Conservation (phyloP, 2,888 invertebrate genomes). For the Arctia plantaginis region DNA sequence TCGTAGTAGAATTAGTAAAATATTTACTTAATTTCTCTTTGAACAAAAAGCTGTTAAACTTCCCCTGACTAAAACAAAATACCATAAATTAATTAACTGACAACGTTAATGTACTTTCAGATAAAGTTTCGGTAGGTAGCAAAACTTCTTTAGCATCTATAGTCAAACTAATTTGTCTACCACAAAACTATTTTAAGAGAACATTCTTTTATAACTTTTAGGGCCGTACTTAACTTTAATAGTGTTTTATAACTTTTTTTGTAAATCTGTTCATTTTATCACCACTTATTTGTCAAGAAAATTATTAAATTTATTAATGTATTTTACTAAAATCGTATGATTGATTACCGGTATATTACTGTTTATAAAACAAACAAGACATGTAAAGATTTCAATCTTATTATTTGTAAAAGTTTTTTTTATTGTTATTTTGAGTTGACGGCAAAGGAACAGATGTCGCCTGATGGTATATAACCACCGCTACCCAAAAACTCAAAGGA, state of each 20-base stretch:
- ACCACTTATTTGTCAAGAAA: constrained; percentile 5
- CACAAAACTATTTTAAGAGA: background rate
- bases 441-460: too few relatives aligned
- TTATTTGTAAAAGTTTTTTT: too few relatives aligned
- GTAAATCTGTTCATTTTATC: background rate
- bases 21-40: background rate
- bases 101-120: constrained; percentile 11
- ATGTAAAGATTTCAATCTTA: too few relatives aligned
- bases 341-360: too few relatives aligned
- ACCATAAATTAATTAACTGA: background rate
- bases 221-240: constrained; percentile 29
- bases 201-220: constrained; percentile 33
- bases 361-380: too few relatives aligned
- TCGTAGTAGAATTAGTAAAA: background rate
- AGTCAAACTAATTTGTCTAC: constrained; percentile 21
- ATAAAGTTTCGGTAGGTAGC: constrained; percentile 2
- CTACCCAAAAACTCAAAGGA: too few relatives aligned
- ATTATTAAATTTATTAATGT: background rate
- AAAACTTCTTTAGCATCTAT: constrained; percentile 1
- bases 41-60: background rate
- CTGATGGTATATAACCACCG: too few relatives aligned
- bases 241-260: constrained; percentile 25
- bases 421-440: too few relatives aligned
- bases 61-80: constrained; percentile 5
- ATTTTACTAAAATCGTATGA: too few relatives aligned